Conservation (phyloP, 2,797 vertebrate genomes). For the Neomorphus geoffroyi region DNA sequence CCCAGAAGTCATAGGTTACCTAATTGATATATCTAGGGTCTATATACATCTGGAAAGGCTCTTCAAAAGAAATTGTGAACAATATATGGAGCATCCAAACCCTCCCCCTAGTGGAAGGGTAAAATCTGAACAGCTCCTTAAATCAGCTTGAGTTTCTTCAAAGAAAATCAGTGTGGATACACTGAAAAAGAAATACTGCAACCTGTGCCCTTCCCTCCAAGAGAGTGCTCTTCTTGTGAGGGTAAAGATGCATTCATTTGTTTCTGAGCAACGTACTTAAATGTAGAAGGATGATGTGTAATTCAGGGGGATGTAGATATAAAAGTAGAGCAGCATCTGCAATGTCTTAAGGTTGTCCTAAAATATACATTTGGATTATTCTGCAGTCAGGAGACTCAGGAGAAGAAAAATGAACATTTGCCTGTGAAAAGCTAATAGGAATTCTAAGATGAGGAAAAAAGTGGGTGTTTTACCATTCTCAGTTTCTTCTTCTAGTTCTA, state of each 20-base stretch:
- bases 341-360: background rate
- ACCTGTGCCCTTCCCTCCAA: background rate
- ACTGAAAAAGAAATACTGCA: background rate
- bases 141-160: background rate
- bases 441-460: background rate
- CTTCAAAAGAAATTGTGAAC: background rate
- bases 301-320: background rate
- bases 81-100: background rate
- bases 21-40: background rate
- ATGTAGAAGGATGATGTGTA: background rate
- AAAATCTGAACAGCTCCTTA: background rate
- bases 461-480: background rate
- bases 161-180: background rate
- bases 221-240: background rate
- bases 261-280: background rate
- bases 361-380: background rate
- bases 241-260: background rate
- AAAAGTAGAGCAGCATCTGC: background rate
- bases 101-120: background rate
- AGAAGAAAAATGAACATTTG: background rate
- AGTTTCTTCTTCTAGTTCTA: background rate
- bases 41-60: fast-evolving
- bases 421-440: background rate
- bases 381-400: background rate
- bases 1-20: background rate